A percentile compares a stretch with the other conserved stretches of the same genome.
phyloP scores from a whole-genome alignment of 2,113 vertebrate genomes.

The Lagopus muta region DNA sequence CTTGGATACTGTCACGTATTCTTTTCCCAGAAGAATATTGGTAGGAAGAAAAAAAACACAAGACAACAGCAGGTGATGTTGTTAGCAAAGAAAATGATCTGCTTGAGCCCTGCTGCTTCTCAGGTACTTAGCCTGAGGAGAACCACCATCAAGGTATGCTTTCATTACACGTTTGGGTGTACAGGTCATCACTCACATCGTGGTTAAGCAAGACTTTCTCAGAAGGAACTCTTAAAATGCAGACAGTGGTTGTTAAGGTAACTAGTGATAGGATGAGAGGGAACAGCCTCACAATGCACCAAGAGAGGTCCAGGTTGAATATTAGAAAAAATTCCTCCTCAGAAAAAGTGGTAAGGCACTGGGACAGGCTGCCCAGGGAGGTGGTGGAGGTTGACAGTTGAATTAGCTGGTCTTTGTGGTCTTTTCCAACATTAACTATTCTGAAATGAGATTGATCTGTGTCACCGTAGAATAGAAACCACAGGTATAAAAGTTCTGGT shows the following conservation, averaged over 20 bases:
- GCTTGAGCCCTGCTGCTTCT: background rate
- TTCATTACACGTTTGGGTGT: background rate
- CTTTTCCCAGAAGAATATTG: background rate
- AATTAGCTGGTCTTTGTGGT: no score
- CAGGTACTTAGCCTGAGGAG: background rate
- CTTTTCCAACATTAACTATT: no score
- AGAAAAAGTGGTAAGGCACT: no score
- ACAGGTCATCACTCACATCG: background rate
- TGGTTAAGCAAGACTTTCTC: background rate
- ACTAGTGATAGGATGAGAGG: no score
- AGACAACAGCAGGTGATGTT: background rate
- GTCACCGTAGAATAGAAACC: background rate
- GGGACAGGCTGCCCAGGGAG: no score
- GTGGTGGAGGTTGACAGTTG: no score
- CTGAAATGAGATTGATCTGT: background rate
- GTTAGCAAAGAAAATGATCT: background rate
- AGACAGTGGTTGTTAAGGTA: background rate
- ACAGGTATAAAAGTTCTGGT: background rate
- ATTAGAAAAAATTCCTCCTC: no score
- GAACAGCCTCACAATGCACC: no score
- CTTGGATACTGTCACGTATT: background rate
- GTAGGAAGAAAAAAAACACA: background rate
- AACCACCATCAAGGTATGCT: background rate
- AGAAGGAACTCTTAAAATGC: background rate
- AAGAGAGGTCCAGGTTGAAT: no score